A percentile compares a stretch with the other conserved stretches of the same genome.
phyloP scores from a whole-genome alignment of 2,888 invertebrate genomes.

The Gortyna flavago region DNA sequence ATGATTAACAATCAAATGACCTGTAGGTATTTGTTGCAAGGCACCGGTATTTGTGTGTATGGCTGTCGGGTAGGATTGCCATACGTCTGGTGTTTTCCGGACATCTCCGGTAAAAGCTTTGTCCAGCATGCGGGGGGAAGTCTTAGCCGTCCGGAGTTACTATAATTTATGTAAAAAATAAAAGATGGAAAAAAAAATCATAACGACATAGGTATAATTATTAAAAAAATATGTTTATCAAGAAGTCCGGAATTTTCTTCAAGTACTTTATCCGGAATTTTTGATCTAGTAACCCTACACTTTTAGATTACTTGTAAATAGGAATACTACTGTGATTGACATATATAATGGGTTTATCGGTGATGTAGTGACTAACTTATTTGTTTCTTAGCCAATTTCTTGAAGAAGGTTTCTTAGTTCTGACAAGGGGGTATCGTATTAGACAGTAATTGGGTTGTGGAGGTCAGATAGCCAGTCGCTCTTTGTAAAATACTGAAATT shows the following conservation, averaged over 20 bases:
- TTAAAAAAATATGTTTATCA: no score
- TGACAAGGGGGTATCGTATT: neutral
- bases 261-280: no score
- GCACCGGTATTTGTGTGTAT: neutral
- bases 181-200: no score
- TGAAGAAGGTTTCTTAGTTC: neutral
- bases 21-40: slow-evolving; percentile 27
- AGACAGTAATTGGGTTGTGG: neutral
- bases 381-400: neutral
- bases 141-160: no score
- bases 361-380: no score
- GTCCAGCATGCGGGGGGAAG: no score
- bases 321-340: slow-evolving; percentile 15
- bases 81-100: neutral
- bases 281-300: neutral
- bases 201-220: no score
- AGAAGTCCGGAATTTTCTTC: neutral
- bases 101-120: neutral
- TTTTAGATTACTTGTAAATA: slow-evolving; percentile 22
- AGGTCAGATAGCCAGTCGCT: neutral
- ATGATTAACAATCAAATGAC: slow-evolving; percentile 47
- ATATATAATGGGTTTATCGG: slow-evolving; percentile 1
- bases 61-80: neutral
- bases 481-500: neutral
- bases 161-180: no score